phyloP scores from a whole-genome alignment of 2,113 vertebrate species.

The Pavo muticus region DNA sequence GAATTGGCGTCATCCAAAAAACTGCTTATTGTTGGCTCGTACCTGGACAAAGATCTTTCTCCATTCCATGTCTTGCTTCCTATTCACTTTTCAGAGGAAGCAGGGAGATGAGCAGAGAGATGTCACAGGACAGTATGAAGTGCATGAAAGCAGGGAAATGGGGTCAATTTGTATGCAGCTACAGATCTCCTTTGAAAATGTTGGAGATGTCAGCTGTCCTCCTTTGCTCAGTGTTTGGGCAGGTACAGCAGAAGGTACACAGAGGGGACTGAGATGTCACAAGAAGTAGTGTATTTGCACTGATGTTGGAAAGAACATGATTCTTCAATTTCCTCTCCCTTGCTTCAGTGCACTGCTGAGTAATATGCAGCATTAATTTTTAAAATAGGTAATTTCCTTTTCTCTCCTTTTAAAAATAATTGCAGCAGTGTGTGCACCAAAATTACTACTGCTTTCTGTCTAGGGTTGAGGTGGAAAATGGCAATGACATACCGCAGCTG shows the following conservation, averaged over 20 bases:
- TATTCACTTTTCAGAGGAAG: neutral
- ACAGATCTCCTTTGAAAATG: neutral
- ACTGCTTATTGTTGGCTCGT: neutral
- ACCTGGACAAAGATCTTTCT: neutral
- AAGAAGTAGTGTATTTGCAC: neutral
- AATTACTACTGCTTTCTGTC: constrained; percentile 48
- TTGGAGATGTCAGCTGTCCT: neutral
- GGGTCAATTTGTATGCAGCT: neutral
- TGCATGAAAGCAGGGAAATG: neutral
- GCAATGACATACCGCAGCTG: neutral
- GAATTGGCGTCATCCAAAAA: neutral
- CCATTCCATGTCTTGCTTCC: neutral
- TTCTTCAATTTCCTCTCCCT: constrained; percentile 64
- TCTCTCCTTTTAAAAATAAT: constrained; percentile 56
- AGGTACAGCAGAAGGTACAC: neutral
- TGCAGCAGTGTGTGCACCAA: constrained; percentile 9
- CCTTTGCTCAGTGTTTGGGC: neutral
- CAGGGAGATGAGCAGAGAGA: neutral
- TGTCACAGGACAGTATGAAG: neutral
- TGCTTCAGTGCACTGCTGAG: constrained; percentile 18
- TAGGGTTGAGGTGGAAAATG: constrained; percentile 9
- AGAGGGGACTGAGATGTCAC: neutral
- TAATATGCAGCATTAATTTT: constrained; percentile 58
- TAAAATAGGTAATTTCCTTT: constrained; percentile 67
- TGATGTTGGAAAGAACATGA: neutral